Conservation (phyloP, 1,140 invertebrate genomes). For the Dolichoris vasculosae region DNA sequence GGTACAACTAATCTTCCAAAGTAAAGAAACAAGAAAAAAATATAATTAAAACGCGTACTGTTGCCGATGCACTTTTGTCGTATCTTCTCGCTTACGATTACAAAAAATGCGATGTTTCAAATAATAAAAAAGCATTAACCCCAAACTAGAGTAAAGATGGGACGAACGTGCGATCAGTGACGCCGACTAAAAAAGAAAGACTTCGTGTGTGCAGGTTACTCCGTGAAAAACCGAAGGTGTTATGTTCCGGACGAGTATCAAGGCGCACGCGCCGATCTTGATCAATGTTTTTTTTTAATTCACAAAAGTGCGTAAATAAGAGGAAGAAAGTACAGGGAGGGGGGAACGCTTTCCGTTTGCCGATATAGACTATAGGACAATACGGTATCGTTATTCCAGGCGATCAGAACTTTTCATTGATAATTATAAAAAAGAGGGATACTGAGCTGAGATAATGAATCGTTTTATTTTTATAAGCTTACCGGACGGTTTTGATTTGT, state of each 20-base stretch:
- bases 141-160: constrained; percentile 52
- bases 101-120: constrained; percentile 32
- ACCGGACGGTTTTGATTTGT: constrained; percentile 58
- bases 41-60: background rate
- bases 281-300: constrained; percentile 53
- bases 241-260: constrained; percentile 55
- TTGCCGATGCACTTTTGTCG: constrained; percentile 36
- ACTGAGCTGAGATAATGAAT: constrained; percentile 53
- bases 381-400: constrained; percentile 58
- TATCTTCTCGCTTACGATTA: constrained; percentile 50
- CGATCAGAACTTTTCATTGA: constrained; percentile 56
- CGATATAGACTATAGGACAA: constrained; percentile 56
- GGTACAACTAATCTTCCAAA: constrained; percentile 52
- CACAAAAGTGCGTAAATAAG: constrained; percentile 44
- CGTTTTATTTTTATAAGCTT: constrained; percentile 62
- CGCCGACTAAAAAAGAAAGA: constrained; percentile 18
- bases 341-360: constrained; percentile 53
- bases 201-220: constrained; percentile 53
- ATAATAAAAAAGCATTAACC: constrained; percentile 31
- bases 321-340: constrained; percentile 32
- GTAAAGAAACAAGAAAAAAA: constrained; percentile 35
- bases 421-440: constrained; percentile 14
- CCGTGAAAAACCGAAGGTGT: constrained; percentile 49
- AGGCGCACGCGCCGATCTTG: constrained; percentile 50
- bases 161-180: constrained; percentile 30